Conservation (phyloP, 64 coral and sea anemone species). For the Exaiptasia diaphana region DNA sequence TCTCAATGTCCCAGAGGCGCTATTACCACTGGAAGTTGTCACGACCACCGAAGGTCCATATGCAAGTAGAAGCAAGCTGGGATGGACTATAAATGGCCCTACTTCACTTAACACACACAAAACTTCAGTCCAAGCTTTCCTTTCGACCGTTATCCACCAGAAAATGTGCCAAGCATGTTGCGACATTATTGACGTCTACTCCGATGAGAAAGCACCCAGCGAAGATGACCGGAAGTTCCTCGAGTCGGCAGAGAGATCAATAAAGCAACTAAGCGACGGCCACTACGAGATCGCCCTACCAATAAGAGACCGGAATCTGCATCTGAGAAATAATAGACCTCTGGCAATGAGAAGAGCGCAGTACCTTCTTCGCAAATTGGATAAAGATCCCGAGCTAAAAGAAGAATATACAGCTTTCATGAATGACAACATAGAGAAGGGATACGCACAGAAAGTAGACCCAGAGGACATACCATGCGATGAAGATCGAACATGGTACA, state of each 20-base stretch:
- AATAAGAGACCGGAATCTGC: not conserved
- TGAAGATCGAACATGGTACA: conserved; percentile 17
- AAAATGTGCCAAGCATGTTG: no score
- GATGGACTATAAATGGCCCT: conserved; percentile 25
- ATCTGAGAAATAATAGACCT: not conserved
- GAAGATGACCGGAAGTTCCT: conserved; percentile 13
- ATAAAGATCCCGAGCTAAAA: not conserved
- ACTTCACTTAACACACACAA: no score
- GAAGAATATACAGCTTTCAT: not conserved
- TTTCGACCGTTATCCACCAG: no score
- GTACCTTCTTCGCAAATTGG: not conserved
- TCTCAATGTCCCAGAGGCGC: not conserved
- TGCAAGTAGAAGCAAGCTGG: not conserved
- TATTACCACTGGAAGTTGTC: not conserved
- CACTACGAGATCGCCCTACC: conserved; percentile 20
- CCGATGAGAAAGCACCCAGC: not conserved
- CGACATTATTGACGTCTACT: not conserved
- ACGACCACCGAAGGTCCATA: conserved; percentile 2
- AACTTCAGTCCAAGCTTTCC: no score
- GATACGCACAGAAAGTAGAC: not conserved
- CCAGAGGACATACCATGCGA: not conserved
- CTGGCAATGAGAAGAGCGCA: not conserved
- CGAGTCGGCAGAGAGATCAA: not conserved
- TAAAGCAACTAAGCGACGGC: not conserved
- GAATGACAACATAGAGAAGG: not conserved